phyloP scores from a whole-genome alignment of 1,140 invertebrate species.

The Lordiphosa collinella region DNA sequence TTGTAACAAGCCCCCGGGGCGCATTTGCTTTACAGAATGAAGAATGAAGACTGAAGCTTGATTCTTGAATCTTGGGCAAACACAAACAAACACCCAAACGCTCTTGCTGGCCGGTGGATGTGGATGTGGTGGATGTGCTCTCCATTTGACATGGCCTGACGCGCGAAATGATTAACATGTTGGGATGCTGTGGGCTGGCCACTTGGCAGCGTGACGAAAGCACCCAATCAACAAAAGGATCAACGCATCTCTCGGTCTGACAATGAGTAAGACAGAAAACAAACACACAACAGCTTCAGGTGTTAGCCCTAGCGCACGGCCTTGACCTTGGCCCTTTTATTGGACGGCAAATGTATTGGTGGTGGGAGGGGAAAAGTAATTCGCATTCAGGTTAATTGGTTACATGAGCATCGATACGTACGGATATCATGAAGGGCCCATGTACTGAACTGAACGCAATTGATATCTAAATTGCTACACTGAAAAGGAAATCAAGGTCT shows the following conservation, averaged over 20 bases:
- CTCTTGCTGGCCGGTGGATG: conserved; percentile 5
- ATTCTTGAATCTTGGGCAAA: conserved; percentile 17
- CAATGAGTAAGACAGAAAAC: too few species aligned
- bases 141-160: conserved; percentile 54
- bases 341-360: background rate
- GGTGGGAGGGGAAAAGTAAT: too few species aligned
- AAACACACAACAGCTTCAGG: too few species aligned
- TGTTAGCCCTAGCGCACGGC: background rate
- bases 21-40: conserved; percentile 36
- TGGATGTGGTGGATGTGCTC: conserved; percentile 25
- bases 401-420: background rate
- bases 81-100: conserved; percentile 3
- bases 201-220: conserved; percentile 44
- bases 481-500: too few species aligned
- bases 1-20: conserved; percentile 69
- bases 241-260: conserved; percentile 4
- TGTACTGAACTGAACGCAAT: too few species aligned
- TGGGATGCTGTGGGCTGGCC: conserved; percentile 30
- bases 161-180: conserved; percentile 73
- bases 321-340: background rate
- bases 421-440: too few species aligned
- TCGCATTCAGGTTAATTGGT: background rate
- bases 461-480: too few species aligned
- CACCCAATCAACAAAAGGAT: conserved; percentile 47
- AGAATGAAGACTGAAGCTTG: conserved; percentile 10